Evolutionary conservation across 2,888 invertebrate species (phyloP).

Genomic region (Glaucopsyche alexis): DNA sequence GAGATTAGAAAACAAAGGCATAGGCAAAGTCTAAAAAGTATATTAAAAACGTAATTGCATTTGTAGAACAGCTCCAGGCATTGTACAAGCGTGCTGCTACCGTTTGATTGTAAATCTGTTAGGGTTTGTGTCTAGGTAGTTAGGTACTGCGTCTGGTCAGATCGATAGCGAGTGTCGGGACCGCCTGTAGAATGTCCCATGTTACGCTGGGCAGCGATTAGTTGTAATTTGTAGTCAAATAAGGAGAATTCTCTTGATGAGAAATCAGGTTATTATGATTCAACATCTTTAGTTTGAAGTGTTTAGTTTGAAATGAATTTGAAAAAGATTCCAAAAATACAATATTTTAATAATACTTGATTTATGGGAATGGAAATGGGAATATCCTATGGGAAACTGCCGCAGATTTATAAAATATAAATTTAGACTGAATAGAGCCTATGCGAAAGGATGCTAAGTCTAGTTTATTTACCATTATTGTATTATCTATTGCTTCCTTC

Average conservation of each 20-base stretch:
- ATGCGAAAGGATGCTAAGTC: neutral
- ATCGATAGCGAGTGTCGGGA: slow-evolving; percentile 56
- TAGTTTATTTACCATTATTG: slow-evolving; percentile 9
- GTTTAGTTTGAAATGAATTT: too few relatives aligned
- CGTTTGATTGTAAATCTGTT: slow-evolving; percentile 26
- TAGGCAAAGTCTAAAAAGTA: neutral
- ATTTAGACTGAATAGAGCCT: neutral
- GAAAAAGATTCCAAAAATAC: too few relatives aligned
- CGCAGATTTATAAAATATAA: too few relatives aligned
- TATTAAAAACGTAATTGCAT: neutral
- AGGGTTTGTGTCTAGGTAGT: slow-evolving; percentile 41
- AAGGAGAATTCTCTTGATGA: neutral
- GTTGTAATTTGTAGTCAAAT: neutral
- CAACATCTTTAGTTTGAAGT: too few relatives aligned
- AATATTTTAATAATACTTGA: too few relatives aligned
- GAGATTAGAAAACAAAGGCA: too few relatives aligned
- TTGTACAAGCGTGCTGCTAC: neutral
- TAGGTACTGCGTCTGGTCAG: slow-evolving; percentile 41
- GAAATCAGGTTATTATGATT: too few relatives aligned
- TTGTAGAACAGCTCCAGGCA: neutral
- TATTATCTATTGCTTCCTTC: slow-evolving; percentile 11
- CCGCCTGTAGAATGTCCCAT: slow-evolving; percentile 31
- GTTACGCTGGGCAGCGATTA: neutral
- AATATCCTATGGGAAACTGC: too few relatives aligned
- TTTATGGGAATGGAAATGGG: too few relatives aligned